Evolutionary conservation across 2,797 vertebrate genomes (phyloP).

Genomic region (Poeciliopsis presidionis): DNA sequence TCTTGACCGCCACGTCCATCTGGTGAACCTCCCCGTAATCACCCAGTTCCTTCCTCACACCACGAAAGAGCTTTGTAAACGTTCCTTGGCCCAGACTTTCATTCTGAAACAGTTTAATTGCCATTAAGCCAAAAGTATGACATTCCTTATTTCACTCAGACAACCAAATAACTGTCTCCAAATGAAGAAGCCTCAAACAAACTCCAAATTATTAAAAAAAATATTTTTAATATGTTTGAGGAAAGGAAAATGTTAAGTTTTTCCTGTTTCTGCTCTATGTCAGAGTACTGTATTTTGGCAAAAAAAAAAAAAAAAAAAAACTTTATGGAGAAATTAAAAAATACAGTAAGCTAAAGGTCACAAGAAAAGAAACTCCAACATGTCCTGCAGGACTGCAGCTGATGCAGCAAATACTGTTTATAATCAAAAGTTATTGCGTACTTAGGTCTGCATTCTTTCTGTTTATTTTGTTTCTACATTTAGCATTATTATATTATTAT

Average conservation of each 20-base stretch:
- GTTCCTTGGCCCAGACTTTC: slow-evolving; percentile 95
- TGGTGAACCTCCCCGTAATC: slow-evolving; percentile 93
- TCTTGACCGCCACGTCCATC: slow-evolving; percentile 93
- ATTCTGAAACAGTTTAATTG: slow-evolving; percentile 72
- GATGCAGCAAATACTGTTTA: neutral
- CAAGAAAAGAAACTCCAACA: neutral
- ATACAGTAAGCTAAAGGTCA: neutral
- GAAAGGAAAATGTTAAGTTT: neutral
- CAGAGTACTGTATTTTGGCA: neutral
- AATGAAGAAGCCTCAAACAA: neutral
- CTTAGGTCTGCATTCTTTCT: neutral
- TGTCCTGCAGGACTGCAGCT: neutral
- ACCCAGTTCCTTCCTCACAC: slow-evolving; percentile 88
- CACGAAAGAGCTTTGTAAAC: slow-evolving; percentile 95
- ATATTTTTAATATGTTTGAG: neutral
- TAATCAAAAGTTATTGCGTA: neutral
- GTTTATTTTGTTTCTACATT: neutral
- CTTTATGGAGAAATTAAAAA: neutral
- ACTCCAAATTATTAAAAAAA: neutral
- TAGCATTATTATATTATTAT: neutral
- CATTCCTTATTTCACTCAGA: neutral
- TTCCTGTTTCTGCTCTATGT: neutral
- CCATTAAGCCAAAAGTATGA: neutral
- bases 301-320: neutral
- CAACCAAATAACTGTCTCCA: neutral